Conservation (phyloP, 2,113 vertebrate genomes). For the Chloroceryle aenea region DNA sequence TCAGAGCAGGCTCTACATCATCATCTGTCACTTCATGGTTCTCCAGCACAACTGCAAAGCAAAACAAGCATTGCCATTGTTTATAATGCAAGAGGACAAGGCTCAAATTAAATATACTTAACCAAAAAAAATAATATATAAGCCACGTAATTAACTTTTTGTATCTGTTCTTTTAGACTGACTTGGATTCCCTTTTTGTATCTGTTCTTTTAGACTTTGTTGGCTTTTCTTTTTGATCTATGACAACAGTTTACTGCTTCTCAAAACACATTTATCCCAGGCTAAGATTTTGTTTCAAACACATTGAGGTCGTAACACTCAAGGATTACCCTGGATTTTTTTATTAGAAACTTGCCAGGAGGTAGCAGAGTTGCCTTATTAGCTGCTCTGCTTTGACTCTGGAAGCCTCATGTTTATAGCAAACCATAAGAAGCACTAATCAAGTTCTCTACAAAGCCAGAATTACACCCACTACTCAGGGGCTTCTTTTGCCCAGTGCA, state of each 20-base stretch:
- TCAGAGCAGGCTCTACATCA: conserved; percentile 86
- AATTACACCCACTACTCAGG: background rate
- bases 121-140: background rate
- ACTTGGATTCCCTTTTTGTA: too few relatives aligned
- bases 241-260: background rate
- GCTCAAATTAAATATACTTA: background rate
- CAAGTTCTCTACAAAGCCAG: background rate
- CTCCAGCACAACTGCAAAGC: conserved; percentile 84
- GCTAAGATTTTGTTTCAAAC: background rate
- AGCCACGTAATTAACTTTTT: background rate
- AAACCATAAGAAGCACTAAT: background rate
- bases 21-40: conserved; percentile 88
- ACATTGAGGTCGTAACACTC: background rate
- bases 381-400: background rate
- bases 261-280: background rate
- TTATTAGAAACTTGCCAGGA: background rate
- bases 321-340: background rate
- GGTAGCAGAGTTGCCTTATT: background rate
- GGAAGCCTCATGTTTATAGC: background rate
- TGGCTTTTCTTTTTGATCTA: background rate
- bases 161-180: background rate
- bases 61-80: background rate
- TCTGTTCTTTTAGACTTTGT: background rate
- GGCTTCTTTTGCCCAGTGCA: background rate
- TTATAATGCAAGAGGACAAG: background rate